Conservation (phyloP, 2,888 invertebrate genomes). For the Agrenia bidenticulata region DNA sequence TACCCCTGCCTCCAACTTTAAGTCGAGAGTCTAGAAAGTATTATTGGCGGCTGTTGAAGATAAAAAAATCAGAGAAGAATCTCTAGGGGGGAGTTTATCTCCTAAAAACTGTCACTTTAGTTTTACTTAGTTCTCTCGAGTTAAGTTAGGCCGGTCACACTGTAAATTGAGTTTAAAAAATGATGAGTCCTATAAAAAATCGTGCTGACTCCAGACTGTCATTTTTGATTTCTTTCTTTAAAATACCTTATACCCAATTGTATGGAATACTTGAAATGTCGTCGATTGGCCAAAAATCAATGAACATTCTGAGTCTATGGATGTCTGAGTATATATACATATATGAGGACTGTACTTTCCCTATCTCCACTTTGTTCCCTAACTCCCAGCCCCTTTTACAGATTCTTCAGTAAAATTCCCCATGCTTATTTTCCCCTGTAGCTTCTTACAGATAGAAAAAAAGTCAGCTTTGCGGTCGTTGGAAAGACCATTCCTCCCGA, state of each 20-base stretch:
- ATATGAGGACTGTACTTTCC: neutral
- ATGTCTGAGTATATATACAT: neutral
- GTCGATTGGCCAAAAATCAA: constrained; percentile 33
- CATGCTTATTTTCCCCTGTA: neutral
- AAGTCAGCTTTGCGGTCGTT: constrained; percentile 11
- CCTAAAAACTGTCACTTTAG: constrained; percentile 30
- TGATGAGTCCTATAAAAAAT: constrained; percentile 41
- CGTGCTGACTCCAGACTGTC: constrained; percentile 23
- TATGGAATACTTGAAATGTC: constrained; percentile 14
- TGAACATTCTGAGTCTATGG: constrained; percentile 17
- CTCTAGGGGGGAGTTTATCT: constrained; percentile 30
- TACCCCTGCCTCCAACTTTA: neutral
- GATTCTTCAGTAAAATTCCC: too few species aligned
- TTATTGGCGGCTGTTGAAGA: constrained; percentile 20
- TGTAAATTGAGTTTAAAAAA: constrained; percentile 47
- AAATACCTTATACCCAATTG: constrained; percentile 8
- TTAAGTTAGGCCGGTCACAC: constrained; percentile 42
- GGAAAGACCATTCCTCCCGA: neutral
- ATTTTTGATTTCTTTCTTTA: constrained; percentile 31
- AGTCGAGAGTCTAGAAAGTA: constrained; percentile 3
- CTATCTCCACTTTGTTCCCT: neutral
- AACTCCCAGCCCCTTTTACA: constrained; percentile 3
- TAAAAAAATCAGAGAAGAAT: constrained; percentile 22
- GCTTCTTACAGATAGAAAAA: neutral
- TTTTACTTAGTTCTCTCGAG: constrained; percentile 20